phyloP scores from a whole-genome alignment of 2,797 vertebrate genomes.

The Mormyrus hasselquistii region DNA sequence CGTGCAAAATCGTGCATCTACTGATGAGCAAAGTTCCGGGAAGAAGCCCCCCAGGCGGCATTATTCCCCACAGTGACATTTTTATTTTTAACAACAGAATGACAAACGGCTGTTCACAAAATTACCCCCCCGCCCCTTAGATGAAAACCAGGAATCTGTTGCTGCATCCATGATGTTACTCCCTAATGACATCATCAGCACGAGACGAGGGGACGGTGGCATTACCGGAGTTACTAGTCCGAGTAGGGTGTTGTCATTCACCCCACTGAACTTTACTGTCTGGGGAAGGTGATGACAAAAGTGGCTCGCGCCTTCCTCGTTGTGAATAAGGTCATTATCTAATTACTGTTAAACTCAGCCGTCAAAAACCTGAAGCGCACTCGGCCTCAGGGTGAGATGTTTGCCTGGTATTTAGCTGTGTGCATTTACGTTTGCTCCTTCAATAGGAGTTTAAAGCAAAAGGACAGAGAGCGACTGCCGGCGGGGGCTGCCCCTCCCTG shows the following conservation, averaged over 20 bases:
- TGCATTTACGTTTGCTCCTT: not conserved
- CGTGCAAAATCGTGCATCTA: not conserved
- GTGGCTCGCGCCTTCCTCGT: constrained; percentile 35
- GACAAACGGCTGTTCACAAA: not conserved
- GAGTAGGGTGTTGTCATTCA: constrained; percentile 24
- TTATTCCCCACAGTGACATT: not conserved
- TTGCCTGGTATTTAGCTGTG: not conserved
- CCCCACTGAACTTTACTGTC: constrained; percentile 24
- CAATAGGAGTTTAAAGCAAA: not conserved
- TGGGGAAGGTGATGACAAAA: not conserved
- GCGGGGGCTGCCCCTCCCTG: not conserved
- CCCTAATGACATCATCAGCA: not conserved
- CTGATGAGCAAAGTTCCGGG: not conserved
- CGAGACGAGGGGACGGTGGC: not conserved
- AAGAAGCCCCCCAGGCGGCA: not conserved
- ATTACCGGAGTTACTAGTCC: not conserved
- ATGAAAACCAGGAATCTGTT: not conserved
- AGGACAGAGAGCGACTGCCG: not conserved
- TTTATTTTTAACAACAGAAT: not conserved
- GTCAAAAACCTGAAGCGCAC: not conserved
- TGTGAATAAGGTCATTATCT: constrained; percentile 46
- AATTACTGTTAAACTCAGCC: constrained; percentile 24
- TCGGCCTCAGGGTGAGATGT: not conserved
- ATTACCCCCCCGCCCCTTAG: not conserved
- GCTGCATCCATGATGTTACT: not conserved